Evolutionary conservation across 1,140 invertebrate genomes (phyloP), one percentile per base, ranked within the genome.

Genomic region (Hydropsyche tenuis): DNA sequence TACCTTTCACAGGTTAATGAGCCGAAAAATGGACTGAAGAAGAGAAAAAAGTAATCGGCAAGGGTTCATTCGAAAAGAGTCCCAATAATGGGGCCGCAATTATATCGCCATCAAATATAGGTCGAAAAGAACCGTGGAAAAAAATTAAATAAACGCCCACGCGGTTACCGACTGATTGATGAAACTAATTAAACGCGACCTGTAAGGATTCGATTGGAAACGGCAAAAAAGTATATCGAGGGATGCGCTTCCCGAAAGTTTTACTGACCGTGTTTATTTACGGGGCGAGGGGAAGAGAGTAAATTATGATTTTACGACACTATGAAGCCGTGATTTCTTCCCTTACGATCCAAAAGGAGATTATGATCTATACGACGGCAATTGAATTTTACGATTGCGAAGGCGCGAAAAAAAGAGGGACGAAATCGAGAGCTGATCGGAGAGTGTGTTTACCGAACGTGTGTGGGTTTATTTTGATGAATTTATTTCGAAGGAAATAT

Each of bases 1-100:
- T 43, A 65, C 63, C 63, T 65, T 65, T 65, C 63, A 45, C 63
- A 65, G 63, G 63, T 65, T 65, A 65, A 65, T 65, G 63, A 65
- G 63, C 42, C 63, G 63, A 65, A 65, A 65, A 65, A 65, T 65
- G 63, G 63, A 65, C 16, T 22, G 63, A 60, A 60, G 56, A 60
- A 25, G 63, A 65, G 23, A 65, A 65, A 65, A 65, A 65, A 65
- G 63, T 65, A 65, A 65, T 65, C 63, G 63, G 63, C 30, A 65
- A 65, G 63, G 63, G 63, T 43, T 42, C n/a, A n/a, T 43, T 65
- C 30, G 63, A 65, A 37, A 65, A 65, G 63, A 65, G 63, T 43
- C 9, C 63, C 63, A 45, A 65, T 65, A 65, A 65, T 65, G 63
- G 42, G 27, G 42, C 20, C 63, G 63, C 42, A 65, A 65, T 65